Conservation (phyloP, 2,113 vertebrate species). For the Lycocorax pyrrhopterus region DNA sequence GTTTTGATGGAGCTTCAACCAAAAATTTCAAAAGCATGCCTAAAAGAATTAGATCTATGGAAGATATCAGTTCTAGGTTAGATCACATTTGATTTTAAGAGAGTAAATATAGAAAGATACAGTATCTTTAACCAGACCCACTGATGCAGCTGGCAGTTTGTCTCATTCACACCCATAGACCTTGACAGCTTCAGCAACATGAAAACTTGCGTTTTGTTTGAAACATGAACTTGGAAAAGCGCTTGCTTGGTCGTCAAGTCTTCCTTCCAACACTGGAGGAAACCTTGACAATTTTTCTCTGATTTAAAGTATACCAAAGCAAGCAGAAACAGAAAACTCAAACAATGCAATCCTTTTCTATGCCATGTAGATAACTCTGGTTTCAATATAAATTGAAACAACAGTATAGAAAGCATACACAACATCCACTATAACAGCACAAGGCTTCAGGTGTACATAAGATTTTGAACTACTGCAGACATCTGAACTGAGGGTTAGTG, state of each 20-base stretch:
- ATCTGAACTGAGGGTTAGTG: neutral
- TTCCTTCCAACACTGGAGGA: neutral
- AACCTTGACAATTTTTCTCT: neutral
- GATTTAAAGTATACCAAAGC: neutral
- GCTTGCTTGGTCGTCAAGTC: neutral
- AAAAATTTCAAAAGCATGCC: neutral
- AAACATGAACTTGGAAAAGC: neutral
- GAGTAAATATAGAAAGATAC: neutral
- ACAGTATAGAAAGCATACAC: neutral
- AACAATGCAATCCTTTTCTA: neutral
- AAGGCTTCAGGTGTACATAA: neutral
- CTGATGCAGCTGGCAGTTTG: neutral
- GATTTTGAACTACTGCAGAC: neutral
- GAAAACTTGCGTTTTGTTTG: neutral
- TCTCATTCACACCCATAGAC: neutral
- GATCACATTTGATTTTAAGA: neutral
- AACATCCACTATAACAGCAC: neutral
- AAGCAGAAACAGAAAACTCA: neutral
- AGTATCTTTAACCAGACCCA: neutral
- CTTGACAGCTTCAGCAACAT: neutral
- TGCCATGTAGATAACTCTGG: neutral
- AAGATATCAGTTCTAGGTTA: neutral
- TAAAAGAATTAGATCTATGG: neutral
- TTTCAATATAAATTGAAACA: neutral
- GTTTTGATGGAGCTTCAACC: neutral